Base-by-base conservation (phyloP, 2,797 vertebrate genomes). In the Serranus cabrilla region DNA sequence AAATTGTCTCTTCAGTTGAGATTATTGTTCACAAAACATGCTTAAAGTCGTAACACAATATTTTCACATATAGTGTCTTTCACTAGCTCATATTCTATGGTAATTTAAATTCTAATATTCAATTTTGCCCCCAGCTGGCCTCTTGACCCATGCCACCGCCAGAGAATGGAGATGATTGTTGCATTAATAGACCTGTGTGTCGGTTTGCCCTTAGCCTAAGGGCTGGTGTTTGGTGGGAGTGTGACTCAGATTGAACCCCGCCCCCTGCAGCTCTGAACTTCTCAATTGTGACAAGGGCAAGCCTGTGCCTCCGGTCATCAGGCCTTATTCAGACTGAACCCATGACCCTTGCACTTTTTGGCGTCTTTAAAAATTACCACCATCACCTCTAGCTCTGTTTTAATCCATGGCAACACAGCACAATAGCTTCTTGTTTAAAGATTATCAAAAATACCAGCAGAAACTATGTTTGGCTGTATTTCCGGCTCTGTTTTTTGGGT, bases 141-240 rank as follows among this genome's bases (percentile, higher is more conserved):
- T 72, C 78, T 84, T 52, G 61, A 90, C 74, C 86, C 34, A 1
- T 31, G 64, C 31, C 39, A 21, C 13, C 2, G 18, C 56, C 74
- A 65, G 58, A 76, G 70, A 78, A 69, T 47, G 62, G 71, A 62
- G 49, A 70, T 81, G 89, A 74, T 80, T 84, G 85, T 87, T 64
- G 72, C 87, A 79, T 85, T 92, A 90, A 92, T 91, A 85, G 89
- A 83, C 60, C 63, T 71, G 37, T 87, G 87, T 89, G 85, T 89
- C 76, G 79, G 76, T 73, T 43, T 66, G 68, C 55, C 59, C 71
- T 59, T 67, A 74, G 88, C 82, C 84, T 80, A 2, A 76, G 75
- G 82, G 73, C 87, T 51, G 58, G 57, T 83, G 74, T 76, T 71
- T 64, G 71, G 64, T 74, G 81, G 74, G 59, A 76, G 71, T 67